Base-by-base conservation (phyloP, 1,140 invertebrate genomes). In the Elysia chlorotica region DNA sequence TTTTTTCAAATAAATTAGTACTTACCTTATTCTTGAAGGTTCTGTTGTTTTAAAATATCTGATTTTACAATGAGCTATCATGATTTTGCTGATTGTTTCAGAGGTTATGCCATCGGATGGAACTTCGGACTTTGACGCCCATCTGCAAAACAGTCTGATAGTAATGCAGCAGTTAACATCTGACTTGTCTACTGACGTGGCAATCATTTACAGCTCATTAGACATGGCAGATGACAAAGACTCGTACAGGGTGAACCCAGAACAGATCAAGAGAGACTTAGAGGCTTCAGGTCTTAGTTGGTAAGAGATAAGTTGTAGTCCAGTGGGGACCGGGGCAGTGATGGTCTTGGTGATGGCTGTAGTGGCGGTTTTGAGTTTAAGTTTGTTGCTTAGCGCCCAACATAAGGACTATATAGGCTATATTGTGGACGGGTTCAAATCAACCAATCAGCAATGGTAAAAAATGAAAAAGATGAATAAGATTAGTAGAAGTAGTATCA, bases 101-200 rank as follows among this genome's bases (percentile, higher is more conserved):
- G 83, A 79, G 38, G 74, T 82, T 31, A 82, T 85, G 79, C 85
- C 85, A 38, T 75, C 81, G 4, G 79, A 84, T 71, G 81, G 75
- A 48, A 73, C 71, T 23, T 71, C 77, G 19, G 80, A 83, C 61
- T 85, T 83, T 80, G 86, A 87, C 72, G 73, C 81, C 21, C 84
- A 86, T 36, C 77, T 87, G 5, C 81, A 85, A 36, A 75, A 80
- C 61, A 80, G 79, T 68, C 76, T 87, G 4, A 78, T 77, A 23
- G 75, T 81, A 1, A 74, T 87, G 28, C 80, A 84, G 57, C 71
- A 82, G 53, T 66, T 85, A 10, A 83, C 81, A 62, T 71, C 78
- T 41, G 79, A 79, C 37, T 65, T 85, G 61, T 57, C 75, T 25
- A 77, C 72, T 1, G 85, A 87, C 65, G 74, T 83, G 21, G 79